Conservation (phyloP, 2,888 invertebrate genomes). For the Steinernema hermaphroditum region DNA sequence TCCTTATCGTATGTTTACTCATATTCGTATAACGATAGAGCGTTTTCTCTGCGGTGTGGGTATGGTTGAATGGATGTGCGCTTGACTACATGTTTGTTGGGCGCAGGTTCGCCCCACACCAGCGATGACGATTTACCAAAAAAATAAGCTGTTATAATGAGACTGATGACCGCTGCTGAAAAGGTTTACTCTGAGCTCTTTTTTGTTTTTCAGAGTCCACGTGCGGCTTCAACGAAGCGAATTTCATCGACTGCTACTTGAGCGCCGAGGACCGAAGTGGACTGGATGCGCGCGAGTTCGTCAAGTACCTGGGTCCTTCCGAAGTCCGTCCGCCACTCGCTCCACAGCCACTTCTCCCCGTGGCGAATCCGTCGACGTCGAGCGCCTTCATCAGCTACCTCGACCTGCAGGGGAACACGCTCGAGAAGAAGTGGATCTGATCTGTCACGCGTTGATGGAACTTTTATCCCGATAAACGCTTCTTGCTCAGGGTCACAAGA, state of each 20-base stretch:
- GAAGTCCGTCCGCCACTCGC: not conserved
- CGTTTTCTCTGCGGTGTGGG: too few species aligned
- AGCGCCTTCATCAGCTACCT: not conserved
- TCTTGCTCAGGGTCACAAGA: too few species aligned
- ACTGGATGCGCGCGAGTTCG: not conserved
- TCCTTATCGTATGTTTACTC: too few species aligned
- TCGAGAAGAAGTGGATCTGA: not conserved
- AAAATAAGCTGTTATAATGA: slow-evolving; percentile 18
- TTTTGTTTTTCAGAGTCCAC: not conserved
- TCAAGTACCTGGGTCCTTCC: slow-evolving; percentile 5
- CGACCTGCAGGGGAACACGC: not conserved
- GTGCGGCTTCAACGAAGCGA: not conserved
- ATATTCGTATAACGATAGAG: too few species aligned
- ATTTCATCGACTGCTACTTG: slow-evolving; percentile 3
- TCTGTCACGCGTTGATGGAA: not conserved
- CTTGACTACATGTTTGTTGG: not conserved
- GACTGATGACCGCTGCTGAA: slow-evolving; percentile 3
- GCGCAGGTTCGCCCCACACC: not conserved
- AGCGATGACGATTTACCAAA: slow-evolving; percentile 5
- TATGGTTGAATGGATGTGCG: too few species aligned
- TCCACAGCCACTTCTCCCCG: not conserved
- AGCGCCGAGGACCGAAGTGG: not conserved
- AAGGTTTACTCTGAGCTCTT: slow-evolving; percentile 8
- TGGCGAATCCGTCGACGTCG: not conserved
- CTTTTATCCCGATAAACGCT: too few species aligned